Conservation (phyloP, 2,797 vertebrate species). For the Oreonectes daqikongensis region DNA sequence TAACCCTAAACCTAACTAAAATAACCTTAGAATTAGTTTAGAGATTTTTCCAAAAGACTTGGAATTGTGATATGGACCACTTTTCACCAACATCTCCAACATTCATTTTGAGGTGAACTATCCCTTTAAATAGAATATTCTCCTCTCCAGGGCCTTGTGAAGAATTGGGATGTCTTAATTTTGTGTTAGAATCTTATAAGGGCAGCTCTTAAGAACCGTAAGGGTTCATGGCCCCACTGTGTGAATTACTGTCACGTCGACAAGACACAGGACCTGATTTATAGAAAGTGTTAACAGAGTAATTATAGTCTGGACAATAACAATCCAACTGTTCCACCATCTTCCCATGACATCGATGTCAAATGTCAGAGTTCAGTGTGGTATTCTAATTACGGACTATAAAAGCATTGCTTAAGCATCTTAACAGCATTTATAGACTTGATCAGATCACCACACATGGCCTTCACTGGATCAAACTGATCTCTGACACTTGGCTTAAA, state of each 20-base stretch:
- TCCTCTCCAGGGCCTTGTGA: not conserved
- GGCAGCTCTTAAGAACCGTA: slow-evolving; percentile 17
- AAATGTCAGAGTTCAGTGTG: slow-evolving; percentile 76
- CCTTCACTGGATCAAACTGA: slow-evolving; percentile 69
- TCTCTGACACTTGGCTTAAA: slow-evolving; percentile 65
- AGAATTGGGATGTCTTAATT: not conserved
- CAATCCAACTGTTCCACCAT: slow-evolving; percentile 56
- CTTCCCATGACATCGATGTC: slow-evolving; percentile 64
- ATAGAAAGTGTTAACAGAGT: slow-evolving; percentile 62
- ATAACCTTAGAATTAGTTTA: too few species aligned
- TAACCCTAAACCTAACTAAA: too few species aligned
- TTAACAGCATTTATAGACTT: slow-evolving; percentile 65
- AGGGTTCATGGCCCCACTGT: slow-evolving; percentile 45
- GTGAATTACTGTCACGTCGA: slow-evolving; percentile 49
- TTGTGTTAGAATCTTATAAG: not conserved
- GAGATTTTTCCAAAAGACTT: too few species aligned
- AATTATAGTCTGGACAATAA: slow-evolving; percentile 59
- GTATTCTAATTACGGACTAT: slow-evolving; percentile 73
- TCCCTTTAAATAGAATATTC: not conserved
- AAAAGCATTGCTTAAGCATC: slow-evolving; percentile 67
- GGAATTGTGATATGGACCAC: too few species aligned
- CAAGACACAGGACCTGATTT: slow-evolving; percentile 44
- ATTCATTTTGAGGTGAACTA: not conserved
- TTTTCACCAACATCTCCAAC: too few species aligned
- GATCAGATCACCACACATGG: slow-evolving; percentile 68